Conservation (phyloP, 2,888 invertebrate genomes). For the Melipona bicolor region DNA sequence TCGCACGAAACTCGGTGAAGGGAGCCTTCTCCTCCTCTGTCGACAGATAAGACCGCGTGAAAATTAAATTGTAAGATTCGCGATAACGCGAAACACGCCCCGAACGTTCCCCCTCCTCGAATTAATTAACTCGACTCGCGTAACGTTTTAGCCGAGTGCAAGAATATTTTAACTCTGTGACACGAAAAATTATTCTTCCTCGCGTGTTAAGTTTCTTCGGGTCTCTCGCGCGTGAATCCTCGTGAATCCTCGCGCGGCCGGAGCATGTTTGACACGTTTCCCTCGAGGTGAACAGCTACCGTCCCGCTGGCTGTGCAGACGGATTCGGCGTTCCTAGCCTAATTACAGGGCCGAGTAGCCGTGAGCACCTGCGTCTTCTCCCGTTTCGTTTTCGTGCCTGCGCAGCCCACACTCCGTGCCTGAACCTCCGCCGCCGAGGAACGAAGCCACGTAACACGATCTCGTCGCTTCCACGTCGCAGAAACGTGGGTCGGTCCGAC, state of each 20-base stretch:
- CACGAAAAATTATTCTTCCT: no score
- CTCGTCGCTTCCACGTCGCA: conserved; percentile 28
- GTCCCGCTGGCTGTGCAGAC: conserved; percentile 62
- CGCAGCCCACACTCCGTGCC: conserved; percentile 59
- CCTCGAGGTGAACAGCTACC: conserved; percentile 68
- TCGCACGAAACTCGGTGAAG: conserved; percentile 8
- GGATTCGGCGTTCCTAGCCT: conserved; percentile 77
- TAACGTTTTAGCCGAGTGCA: no score
- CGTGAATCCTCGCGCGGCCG: conserved; percentile 40
- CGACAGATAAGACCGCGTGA: conserved; percentile 38
- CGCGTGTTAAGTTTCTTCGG: neutral
- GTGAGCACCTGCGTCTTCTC: conserved; percentile 73
- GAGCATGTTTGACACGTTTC: conserved; percentile 67
- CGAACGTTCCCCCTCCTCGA: neutral
- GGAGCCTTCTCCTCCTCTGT: conserved; percentile 7
- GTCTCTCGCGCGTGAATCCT: conserved; percentile 22
- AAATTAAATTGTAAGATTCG: conserved; percentile 53
- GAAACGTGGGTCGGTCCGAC: conserved; percentile 26
- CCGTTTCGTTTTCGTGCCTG: conserved; percentile 71
- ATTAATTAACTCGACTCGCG: neutral
- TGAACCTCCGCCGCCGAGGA: conserved; percentile 45
- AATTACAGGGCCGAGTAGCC: conserved; percentile 75
- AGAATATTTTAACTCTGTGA: no score
- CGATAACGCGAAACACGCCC: conserved; percentile 11
- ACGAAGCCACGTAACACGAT: conserved; percentile 59